Conservation (phyloP, 2,888 invertebrate species). For the Polydrusus pterygomalis region DNA sequence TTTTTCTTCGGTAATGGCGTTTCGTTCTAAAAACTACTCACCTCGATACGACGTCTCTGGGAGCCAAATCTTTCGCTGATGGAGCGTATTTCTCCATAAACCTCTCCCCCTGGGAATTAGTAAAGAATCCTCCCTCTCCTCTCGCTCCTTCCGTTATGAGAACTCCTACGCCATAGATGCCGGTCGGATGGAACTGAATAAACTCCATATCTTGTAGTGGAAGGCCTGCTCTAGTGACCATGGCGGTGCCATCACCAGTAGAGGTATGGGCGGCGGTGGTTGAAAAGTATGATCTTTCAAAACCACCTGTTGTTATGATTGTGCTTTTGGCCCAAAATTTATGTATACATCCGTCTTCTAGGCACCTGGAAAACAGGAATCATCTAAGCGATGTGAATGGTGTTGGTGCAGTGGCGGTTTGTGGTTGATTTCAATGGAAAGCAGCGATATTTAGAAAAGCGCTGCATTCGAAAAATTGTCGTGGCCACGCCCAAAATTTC, state of each 20-base stretch:
- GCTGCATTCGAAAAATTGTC: too few species aligned
- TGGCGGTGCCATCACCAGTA: conserved; percentile 96
- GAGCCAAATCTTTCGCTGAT: conserved; percentile 96
- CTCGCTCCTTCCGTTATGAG: conserved; percentile 97
- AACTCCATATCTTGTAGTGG: conserved; percentile 98
- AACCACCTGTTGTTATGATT: conserved; percentile 87
- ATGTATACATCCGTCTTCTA: conserved; percentile 83
- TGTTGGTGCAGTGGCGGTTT: too few species aligned
- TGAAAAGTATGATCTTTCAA: conserved; percentile 93
- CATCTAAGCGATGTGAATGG: not conserved
- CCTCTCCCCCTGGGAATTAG: conserved; percentile 92
- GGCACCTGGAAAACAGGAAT: conserved; percentile 51
- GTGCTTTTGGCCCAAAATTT: conserved; percentile 63
- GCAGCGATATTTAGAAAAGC: too few species aligned
- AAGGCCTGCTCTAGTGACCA: conserved; percentile 93
- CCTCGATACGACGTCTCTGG: conserved; percentile 96
- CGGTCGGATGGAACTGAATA: conserved; percentile 98
- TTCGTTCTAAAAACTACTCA: too few species aligned
- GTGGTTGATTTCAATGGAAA: too few species aligned
- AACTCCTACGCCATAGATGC: conserved; percentile 95
- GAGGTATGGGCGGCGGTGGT: conserved; percentile 98
- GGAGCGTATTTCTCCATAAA: conserved; percentile 99
- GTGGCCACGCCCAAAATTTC: too few species aligned
- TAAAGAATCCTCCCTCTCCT: conserved; percentile 95
- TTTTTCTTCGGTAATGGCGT: too few species aligned